Conservation (phyloP, 2,113 vertebrate genomes). For the Gallinago undulata region DNA sequence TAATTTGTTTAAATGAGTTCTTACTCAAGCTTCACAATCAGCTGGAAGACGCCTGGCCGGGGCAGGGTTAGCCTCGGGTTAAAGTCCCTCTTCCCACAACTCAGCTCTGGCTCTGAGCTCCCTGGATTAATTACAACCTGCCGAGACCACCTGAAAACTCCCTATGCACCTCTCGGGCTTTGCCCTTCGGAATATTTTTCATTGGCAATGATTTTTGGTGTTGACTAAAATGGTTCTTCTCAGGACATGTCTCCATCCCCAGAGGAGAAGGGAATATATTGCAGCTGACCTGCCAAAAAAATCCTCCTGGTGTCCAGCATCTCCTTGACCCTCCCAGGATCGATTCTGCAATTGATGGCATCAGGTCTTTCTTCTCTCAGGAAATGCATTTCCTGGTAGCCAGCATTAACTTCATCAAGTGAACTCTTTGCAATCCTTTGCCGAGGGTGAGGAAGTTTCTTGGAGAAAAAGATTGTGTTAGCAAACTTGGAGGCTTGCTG, state of each 20-base stretch:
- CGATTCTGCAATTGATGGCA: slow-evolving; percentile 39
- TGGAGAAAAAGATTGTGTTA: slow-evolving; percentile 29
- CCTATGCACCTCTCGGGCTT: neutral
- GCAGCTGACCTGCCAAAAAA: neutral
- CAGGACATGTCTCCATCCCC: rapidly evolving
- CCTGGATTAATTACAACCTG: neutral
- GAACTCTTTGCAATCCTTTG: slow-evolving; percentile 31
- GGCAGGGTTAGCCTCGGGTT: neutral
- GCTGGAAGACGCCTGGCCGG: neutral
- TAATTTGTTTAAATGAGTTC: neutral
- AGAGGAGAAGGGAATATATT: neutral
- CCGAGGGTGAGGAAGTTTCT: slow-evolving; percentile 1
- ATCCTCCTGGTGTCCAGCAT: neutral
- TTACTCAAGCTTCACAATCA: neutral
- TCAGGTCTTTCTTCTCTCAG: neutral
- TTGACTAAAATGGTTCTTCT: neutral
- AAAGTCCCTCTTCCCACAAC: neutral
- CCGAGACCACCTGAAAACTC: neutral
- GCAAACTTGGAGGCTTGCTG: slow-evolving; percentile 53
- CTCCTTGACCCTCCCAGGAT: neutral
- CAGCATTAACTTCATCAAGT: slow-evolving; percentile 22
- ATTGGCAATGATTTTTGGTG: neutral
- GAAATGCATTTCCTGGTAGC: neutral
- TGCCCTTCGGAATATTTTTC: neutral
- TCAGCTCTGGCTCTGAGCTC: neutral